phyloP scores from a whole-genome alignment of 2,797 vertebrate genomes.

The Gymnocypris eckloni region DNA sequence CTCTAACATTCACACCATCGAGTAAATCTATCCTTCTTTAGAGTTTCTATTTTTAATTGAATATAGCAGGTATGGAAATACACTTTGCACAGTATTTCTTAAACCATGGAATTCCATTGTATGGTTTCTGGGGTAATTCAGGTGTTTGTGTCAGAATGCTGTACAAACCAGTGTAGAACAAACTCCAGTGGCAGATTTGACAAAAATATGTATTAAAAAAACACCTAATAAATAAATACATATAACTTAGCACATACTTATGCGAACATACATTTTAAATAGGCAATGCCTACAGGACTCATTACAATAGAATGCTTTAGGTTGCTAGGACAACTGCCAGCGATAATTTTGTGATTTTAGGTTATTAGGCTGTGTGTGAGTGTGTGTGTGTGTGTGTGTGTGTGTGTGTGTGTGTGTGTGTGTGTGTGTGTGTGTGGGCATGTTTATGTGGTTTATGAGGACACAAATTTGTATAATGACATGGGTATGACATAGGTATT shows the following conservation, averaged over 20 bases:
- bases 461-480: too few relatives aligned
- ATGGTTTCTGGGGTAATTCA: neutral
- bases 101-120: neutral
- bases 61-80: neutral
- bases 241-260: constrained; percentile 1
- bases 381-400: neutral
- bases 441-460: constrained; percentile 6
- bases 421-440: constrained; percentile 38
- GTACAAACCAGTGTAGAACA: neutral
- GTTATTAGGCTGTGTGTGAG: constrained; percentile 40
- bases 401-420: neutral
- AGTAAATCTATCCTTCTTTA: neutral
- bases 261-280: constrained; percentile 27
- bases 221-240: neutral
- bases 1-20: too few relatives aligned
- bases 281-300: constrained; percentile 60
- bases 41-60: constrained; percentile 31
- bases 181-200: neutral
- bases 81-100: neutral
- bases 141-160: neutral
- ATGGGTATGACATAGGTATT: too few relatives aligned
- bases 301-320: constrained; percentile 67
- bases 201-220: neutral
- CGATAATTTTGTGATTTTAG: constrained; percentile 74
- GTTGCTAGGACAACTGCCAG: constrained; percentile 66